Evolutionary conservation across 2,888 invertebrate species (phyloP).

Genomic region (Nebria salina): DNA sequence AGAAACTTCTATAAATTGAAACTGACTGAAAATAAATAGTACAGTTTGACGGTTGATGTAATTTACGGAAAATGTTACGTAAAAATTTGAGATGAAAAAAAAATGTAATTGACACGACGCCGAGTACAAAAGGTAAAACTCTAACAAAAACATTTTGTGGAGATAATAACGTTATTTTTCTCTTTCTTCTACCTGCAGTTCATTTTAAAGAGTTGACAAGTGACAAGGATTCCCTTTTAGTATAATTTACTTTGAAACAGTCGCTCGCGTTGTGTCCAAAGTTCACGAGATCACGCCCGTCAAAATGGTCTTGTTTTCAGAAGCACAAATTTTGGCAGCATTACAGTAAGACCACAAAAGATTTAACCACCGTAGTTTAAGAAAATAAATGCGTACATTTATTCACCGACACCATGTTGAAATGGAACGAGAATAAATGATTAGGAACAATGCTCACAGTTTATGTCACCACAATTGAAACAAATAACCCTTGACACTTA

Average conservation of each 20-base stretch:
- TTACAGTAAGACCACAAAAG: neutral
- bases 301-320: slow-evolving; percentile 16
- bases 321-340: neutral
- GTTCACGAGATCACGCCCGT: slow-evolving; percentile 32
- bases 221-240: slow-evolving; percentile 45
- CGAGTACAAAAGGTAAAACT: slow-evolving; percentile 7
- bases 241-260: slow-evolving; percentile 38
- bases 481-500: neutral
- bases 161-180: slow-evolving; percentile 44
- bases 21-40: neutral
- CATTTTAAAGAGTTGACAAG: slow-evolving; percentile 44
- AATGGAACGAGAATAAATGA: neutral
- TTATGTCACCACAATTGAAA: neutral
- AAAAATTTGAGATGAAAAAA: neutral
- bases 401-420: neutral
- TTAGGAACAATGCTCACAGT: neutral
- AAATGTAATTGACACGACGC: slow-evolving; percentile 14
- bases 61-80: neutral
- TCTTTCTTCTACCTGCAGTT: slow-evolving; percentile 37
- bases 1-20: neutral
- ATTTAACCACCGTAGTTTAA: neutral
- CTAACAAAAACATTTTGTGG: slow-evolving; percentile 29
- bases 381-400: neutral
- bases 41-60: neutral
- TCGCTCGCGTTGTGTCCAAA: slow-evolving; percentile 23